Conservation (phyloP, 2,113 vertebrate genomes). For the Struthio camelus region DNA sequence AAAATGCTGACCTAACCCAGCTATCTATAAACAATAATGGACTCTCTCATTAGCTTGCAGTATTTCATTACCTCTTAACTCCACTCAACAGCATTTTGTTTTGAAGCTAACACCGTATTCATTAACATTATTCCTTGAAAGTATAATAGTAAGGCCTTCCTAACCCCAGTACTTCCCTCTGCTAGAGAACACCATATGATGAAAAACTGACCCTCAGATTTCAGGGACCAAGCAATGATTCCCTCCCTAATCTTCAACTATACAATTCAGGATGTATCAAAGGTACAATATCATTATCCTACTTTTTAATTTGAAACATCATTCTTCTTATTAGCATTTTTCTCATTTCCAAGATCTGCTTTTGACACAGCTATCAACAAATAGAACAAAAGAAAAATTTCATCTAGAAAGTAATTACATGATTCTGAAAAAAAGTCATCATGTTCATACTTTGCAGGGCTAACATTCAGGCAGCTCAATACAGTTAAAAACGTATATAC, state of each 20-base stretch:
- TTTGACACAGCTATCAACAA: background rate
- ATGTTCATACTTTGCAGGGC: background rate
- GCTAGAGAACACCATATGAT: constrained; percentile 73
- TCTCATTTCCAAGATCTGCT: background rate
- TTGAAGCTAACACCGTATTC: background rate
- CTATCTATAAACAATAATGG: background rate
- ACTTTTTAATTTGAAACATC: background rate
- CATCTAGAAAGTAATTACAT: background rate
- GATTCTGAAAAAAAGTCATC: background rate
- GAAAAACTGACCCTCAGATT: constrained; percentile 77
- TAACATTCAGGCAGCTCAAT: background rate
- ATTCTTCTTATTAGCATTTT: background rate
- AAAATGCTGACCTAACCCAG: background rate
- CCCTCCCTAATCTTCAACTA: constrained; percentile 76
- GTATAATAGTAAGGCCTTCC: background rate
- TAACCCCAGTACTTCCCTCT: constrained; percentile 69
- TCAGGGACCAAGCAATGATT: constrained; percentile 78
- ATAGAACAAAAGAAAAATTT: background rate
- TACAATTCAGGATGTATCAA: background rate
- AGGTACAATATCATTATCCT: background rate
- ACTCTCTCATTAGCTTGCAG: background rate
- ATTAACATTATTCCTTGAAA: background rate
- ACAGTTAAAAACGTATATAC: background rate
- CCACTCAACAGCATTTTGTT: background rate
- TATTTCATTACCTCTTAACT: background rate